Conservation (phyloP, 2,888 invertebrate species). For the Lamellibrachia columna region DNA sequence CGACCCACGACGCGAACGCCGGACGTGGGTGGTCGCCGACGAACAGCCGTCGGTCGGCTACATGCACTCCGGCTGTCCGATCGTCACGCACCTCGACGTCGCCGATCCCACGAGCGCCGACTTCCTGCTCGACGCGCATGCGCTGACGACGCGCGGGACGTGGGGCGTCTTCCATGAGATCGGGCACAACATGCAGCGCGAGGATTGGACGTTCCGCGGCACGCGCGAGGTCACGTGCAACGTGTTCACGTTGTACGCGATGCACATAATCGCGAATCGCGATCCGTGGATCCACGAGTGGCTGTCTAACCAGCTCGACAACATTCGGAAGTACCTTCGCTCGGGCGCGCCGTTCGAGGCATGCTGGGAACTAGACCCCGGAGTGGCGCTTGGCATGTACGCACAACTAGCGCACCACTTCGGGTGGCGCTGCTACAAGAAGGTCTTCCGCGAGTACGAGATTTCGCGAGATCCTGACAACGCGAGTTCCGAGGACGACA, state of each 20-base stretch:
- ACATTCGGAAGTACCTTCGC: constrained; percentile 37
- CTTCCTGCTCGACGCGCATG: constrained; percentile 38
- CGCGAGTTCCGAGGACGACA: background rate
- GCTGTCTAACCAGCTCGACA: constrained; percentile 32
- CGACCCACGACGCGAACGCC: constrained; percentile 21
- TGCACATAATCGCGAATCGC: constrained; percentile 37
- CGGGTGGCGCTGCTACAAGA: constrained; percentile 44
- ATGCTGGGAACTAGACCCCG: constrained; percentile 39
- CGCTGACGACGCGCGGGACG: constrained; percentile 30
- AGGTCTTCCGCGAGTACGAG: constrained; percentile 42
- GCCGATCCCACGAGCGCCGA: constrained; percentile 28
- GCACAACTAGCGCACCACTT: constrained; percentile 44
- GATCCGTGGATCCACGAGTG: constrained; percentile 41
- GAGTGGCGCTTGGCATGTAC: constrained; percentile 42
- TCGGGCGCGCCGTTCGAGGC: constrained; percentile 35
- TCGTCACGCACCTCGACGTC: constrained; percentile 44
- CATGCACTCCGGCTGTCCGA: constrained; percentile 49
- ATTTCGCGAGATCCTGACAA: constrained; percentile 23
- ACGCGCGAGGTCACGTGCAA: constrained; percentile 44
- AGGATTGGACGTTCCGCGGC: constrained; percentile 46
- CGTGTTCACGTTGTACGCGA: constrained; percentile 47
- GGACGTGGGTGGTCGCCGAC: constrained; percentile 42
- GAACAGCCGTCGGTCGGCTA: constrained; percentile 41
- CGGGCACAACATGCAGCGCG: constrained; percentile 49
- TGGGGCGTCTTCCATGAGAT: constrained; percentile 51